Evolutionary conservation across 1,140 invertebrate genomes (phyloP).

Genomic region (Drosophila novamexicana): DNA sequence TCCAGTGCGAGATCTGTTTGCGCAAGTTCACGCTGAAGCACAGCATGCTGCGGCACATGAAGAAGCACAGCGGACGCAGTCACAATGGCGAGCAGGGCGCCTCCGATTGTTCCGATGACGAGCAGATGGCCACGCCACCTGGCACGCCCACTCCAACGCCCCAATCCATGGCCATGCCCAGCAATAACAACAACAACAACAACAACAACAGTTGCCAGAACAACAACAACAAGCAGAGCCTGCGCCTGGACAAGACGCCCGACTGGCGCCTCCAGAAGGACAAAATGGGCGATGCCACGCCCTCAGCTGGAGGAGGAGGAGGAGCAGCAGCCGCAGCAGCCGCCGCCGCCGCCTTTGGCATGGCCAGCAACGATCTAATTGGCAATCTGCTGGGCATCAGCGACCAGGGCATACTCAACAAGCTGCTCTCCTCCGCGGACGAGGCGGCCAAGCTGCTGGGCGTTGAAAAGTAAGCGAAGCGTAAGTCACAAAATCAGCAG

Average conservation of each 20-base stretch:
- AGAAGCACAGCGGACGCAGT: conserved; percentile 89
- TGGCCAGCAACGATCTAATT: conserved; percentile 90
- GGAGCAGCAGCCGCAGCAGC: conserved; percentile 49
- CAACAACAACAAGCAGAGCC: conserved; percentile 35
- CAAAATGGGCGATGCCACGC: too few species aligned
- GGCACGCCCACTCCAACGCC: conserved; percentile 44
- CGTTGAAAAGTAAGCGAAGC: conserved; percentile 87
- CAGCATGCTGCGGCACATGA: conserved; percentile 95
- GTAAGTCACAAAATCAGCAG: background rate
- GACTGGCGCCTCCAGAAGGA: conserved; percentile 59
- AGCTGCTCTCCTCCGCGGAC: conserved; percentile 92
- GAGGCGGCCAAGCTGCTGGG: conserved; percentile 95
- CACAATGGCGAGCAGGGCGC: conserved; percentile 74
- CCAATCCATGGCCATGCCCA: conserved; percentile 35
- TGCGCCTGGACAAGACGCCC: conserved; percentile 69
- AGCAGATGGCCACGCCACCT: conserved; percentile 69
- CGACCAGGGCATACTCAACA: conserved; percentile 94
- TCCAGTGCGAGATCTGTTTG: conserved; percentile 91
- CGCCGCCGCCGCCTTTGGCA: conserved; percentile 67
- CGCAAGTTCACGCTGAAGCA: conserved; percentile 96
- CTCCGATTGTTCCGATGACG: conserved; percentile 85
- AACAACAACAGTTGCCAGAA: conserved; percentile 58
- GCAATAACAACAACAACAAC: conserved; percentile 21
- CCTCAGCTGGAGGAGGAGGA: conserved; percentile 84
- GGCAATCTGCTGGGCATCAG: conserved; percentile 95